Evolutionary conservation across 1,140 invertebrate genomes (phyloP), one percentile per base, ranked within the genome.

Genomic region (Cyrtorhinus lividipennis): DNA sequence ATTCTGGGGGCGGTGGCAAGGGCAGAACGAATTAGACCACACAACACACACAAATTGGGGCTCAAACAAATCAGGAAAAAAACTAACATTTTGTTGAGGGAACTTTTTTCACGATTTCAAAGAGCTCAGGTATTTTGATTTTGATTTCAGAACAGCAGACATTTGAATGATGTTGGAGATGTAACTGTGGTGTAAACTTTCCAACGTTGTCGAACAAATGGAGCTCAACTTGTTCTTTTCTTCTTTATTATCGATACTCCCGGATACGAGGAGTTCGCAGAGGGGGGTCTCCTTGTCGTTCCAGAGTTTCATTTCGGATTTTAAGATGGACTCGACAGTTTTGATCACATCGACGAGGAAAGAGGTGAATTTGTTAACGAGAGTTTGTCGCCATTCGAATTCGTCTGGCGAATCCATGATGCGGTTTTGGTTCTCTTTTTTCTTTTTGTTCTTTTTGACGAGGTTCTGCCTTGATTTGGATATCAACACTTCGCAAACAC

Each of bases 381-480:
- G 24, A 25, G 59, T 25, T 3, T 26, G 13, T 27, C 63, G 58
- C 58, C 63, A 60, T 27, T 61, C 58, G 24, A 53, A 53, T 23
- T 61, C 63, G 18, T 27, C 25, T 5, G 23, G 24, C 15, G 22
- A 44, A 25, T 61, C 45, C 12, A 23, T 22, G 2, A 25, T 23
- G 22, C 27, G 25, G 18, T 62, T 23, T 12, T 44, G 15, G 3
- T 30, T 1, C 46, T 63, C 56, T n/a, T 64, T 64, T 24, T 56
- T 64, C 48, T 64, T 64, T 38, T 61, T 60, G 24, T 61, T 61
- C 24, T 64, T 64, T 44, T 64, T 64, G 8, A 38, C 24, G n/a
- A 61, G 24, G 24, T 18, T 46, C 10, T 53, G 58, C 46, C 61
- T 64, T 10, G 26, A 20, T 45, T 61, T 61, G 15, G 23, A 18